Conservation (phyloP, 2,113 vertebrate genomes). For the Entosphenus tridentatus region DNA sequence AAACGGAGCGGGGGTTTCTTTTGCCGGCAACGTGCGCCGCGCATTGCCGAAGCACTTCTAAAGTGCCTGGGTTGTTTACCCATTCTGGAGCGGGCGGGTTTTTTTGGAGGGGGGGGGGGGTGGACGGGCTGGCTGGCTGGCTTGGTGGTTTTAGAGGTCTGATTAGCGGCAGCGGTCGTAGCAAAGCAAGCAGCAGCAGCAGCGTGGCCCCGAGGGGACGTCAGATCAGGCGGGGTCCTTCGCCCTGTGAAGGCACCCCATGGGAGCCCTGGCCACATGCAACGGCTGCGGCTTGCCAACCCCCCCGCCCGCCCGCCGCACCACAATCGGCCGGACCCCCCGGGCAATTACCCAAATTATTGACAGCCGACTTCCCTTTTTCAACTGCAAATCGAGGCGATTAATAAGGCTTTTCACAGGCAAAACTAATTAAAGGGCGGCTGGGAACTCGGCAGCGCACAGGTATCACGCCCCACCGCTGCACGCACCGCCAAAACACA, state of each 20-base stretch:
- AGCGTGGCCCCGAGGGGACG: neutral
- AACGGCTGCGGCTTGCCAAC: no score
- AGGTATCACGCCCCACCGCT: conserved; percentile 69
- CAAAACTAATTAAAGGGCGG: conserved; percentile 99
- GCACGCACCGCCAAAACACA: conserved; percentile 98
- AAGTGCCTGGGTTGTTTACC: no score
- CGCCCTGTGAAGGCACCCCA: conserved; percentile 2
- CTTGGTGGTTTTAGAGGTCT: no score
- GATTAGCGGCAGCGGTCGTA: no score
- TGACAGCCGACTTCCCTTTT: conserved; percentile 99
- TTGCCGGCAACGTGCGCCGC: no score
- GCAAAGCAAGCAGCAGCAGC: no score
- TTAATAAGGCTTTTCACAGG: conserved; percentile 99
- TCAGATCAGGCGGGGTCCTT: conserved; percentile 1
- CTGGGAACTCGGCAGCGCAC: conserved; percentile 77
- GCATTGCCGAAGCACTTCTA: no score
- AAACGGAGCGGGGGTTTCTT: no score
- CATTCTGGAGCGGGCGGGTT: no score
- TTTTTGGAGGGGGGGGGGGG: no score
- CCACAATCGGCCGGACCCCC: conserved; percentile 9
- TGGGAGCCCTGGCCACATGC: neutral
- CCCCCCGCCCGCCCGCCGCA: no score
- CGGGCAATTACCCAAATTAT: conserved; percentile 99
- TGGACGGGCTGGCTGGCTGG: no score
- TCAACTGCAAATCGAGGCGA: conserved; percentile 99